These are phyloP conservation scores for Drosophila micromelanica DNA, from an alignment of 1,140 invertebrate species.

Conservation along the genomic window DNA sequence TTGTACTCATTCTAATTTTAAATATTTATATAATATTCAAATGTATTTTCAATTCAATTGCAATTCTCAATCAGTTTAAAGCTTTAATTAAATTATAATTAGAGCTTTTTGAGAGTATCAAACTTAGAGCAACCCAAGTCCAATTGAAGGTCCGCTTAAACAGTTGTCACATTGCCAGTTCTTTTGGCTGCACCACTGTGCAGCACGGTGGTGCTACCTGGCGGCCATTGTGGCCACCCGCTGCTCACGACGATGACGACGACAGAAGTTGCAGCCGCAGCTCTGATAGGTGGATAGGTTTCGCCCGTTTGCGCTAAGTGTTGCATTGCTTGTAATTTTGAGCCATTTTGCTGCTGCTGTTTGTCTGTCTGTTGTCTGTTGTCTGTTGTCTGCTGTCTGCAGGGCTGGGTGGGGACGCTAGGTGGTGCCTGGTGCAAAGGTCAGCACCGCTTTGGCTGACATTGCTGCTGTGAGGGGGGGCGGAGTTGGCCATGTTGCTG, in stretches of 20 bases:
- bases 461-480: slow-evolving; percentile 13
- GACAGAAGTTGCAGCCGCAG: slow-evolving; percentile 11
- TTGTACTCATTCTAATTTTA: too few species aligned
- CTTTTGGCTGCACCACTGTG: too few species aligned
- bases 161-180: too few species aligned
- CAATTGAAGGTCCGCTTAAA: too few species aligned
- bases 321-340: slow-evolving; percentile 52
- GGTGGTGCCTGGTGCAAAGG: slow-evolving; percentile 53
- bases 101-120: too few species aligned
- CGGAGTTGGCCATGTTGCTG: slow-evolving; percentile 35
- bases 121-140: too few species aligned
- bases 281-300: slow-evolving; percentile 36
- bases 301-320: slow-evolving; percentile 34
- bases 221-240: slow-evolving; percentile 43
- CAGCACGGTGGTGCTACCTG: slow-evolving; percentile 16
- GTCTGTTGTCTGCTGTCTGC: background rate
- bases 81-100: too few species aligned
- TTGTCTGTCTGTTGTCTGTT: background rate
- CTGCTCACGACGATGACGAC: slow-evolving; percentile 35
- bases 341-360: slow-evolving; percentile 47
- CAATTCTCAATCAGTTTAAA: too few species aligned
- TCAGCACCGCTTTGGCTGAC: slow-evolving; percentile 48
- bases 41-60: too few species aligned
- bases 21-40: too few species aligned
- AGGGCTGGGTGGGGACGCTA: background rate